Evolutionary conservation across 2,888 invertebrate species (phyloP).

Genomic region (Gandaritis pyraliata): DNA sequence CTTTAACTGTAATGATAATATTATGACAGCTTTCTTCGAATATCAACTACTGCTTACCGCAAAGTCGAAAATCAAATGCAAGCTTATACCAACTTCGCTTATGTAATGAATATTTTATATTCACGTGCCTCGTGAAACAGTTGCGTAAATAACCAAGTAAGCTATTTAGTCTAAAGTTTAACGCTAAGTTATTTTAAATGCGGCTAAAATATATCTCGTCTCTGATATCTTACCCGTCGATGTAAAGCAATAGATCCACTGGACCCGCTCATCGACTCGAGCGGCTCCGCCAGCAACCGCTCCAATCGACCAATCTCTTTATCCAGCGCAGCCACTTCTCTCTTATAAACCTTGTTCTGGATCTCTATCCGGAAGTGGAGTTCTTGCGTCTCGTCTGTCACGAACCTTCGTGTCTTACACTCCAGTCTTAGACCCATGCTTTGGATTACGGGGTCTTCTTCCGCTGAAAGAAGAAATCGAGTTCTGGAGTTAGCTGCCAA

Average conservation of each 20-base stretch:
- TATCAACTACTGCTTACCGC: not conserved
- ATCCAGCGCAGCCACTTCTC: slow-evolving; percentile 91
- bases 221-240: slow-evolving; percentile 56
- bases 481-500: not conserved
- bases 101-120: slow-evolving; percentile 30
- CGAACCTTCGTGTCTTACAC: slow-evolving; percentile 93
- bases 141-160: slow-evolving; percentile 15
- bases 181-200: no score
- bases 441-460: slow-evolving; percentile 92
- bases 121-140: slow-evolving; percentile 10
- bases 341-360: slow-evolving; percentile 94
- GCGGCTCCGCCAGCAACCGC: slow-evolving; percentile 86
- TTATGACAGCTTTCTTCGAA: not conserved
- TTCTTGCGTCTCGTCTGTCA: slow-evolving; percentile 92
- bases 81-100: slow-evolving; percentile 17
- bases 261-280: slow-evolving; percentile 77
- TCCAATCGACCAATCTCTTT: slow-evolving; percentile 91
- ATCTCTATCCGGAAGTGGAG: slow-evolving; percentile 94
- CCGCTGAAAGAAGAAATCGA: slow-evolving; percentile 69
- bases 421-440: slow-evolving; percentile 95
- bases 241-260: slow-evolving; percentile 75
- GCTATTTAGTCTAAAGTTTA: slow-evolving; percentile 11
- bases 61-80: slow-evolving; percentile 22
- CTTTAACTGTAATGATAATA: not conserved
- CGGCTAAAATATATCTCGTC: not conserved